Conservation (phyloP, 2,888 invertebrate species). For the Acrobasis consociella region DNA sequence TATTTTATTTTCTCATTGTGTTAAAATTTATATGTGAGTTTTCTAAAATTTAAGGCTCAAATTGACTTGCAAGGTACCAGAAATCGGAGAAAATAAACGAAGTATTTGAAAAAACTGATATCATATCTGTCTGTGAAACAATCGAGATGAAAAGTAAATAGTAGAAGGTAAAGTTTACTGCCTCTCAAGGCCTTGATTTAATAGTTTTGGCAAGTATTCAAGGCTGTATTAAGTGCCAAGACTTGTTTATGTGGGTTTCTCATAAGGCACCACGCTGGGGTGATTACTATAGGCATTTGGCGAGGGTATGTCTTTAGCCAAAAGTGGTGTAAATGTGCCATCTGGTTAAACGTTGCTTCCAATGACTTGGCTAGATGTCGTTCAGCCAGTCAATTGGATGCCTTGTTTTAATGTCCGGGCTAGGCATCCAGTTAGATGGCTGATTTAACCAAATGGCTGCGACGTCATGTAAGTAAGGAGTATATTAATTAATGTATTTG, state of each 20-base stretch:
- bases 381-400: too few species aligned
- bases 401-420: too few species aligned
- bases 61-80: neutral
- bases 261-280: neutral
- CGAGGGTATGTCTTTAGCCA: too few species aligned
- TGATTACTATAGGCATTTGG: neutral
- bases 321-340: too few species aligned
- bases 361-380: too few species aligned
- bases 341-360: too few species aligned
- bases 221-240: neutral
- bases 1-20: neutral
- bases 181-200: constrained; percentile 28
- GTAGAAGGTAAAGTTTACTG: neutral
- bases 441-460: too few species aligned
- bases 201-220: constrained; percentile 3
- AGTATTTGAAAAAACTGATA: neutral
- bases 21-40: neutral
- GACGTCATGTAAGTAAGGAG: too few species aligned
- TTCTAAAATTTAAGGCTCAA: neutral
- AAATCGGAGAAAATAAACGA: neutral
- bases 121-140: neutral
- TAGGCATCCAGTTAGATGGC: too few species aligned
- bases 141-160: neutral
- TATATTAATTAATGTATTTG: neutral
- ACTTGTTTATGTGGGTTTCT: neutral